Conservation (phyloP, 2,888 invertebrate species). For the Papilio gigon region DNA sequence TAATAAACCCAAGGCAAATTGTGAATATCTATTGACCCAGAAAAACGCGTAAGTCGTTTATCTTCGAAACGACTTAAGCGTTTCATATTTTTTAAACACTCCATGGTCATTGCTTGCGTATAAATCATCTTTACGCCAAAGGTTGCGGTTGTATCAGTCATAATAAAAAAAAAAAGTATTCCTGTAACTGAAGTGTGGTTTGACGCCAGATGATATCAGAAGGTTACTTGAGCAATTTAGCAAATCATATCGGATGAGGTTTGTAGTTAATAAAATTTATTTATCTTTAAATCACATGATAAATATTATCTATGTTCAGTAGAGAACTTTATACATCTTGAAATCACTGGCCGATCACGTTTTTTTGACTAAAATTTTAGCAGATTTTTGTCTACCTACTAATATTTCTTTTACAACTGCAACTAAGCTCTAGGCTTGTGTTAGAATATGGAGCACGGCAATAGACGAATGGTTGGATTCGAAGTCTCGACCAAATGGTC, state of each 20-base stretch:
- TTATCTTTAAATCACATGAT: not conserved
- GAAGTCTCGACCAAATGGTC: too few species aligned
- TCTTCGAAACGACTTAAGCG: not conserved
- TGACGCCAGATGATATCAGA: constrained; percentile 56
- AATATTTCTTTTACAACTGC: too few species aligned
- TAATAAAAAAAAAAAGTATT: constrained; percentile 55
- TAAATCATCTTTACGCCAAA: constrained; percentile 55
- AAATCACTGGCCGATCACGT: too few species aligned
- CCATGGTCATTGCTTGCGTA: constrained; percentile 49
- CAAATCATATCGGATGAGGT: constrained; percentile 35
- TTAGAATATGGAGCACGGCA: too few species aligned
- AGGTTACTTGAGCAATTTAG: constrained; percentile 27
- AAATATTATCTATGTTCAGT: too few species aligned
- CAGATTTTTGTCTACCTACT: too few species aligned
- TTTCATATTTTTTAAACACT: constrained; percentile 30
- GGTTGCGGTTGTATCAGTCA: constrained; percentile 47
- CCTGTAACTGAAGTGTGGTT: constrained; percentile 52
- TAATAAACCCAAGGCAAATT: constrained; percentile 1
- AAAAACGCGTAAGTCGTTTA: not conserved
- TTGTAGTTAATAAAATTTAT: not conserved
- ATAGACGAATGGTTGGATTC: too few species aligned
- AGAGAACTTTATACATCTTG: too few species aligned
- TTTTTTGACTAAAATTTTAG: too few species aligned
- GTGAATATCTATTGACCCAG: not conserved
- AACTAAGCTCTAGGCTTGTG: too few species aligned